These are phyloP conservation scores for Climacteris rufus DNA, from an alignment of 2,113 vertebrate species.

Conservation along the genomic window DNA sequence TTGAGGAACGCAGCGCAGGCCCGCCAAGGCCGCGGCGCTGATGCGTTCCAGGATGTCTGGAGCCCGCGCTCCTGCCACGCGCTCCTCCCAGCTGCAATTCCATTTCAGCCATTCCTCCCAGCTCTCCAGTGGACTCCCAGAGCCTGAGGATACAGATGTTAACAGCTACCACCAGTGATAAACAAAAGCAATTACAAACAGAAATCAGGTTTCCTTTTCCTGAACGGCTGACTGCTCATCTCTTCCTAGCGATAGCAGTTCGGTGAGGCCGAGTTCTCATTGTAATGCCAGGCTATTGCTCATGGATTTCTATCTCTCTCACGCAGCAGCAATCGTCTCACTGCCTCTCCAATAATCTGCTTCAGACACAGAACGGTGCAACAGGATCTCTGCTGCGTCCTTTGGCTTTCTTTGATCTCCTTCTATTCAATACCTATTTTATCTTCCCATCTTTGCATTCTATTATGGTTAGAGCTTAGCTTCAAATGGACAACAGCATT, in stretches of 20 bases:
- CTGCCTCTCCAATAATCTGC: background rate
- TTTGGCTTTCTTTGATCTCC: background rate
- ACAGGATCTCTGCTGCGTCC: background rate
- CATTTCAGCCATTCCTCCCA: background rate
- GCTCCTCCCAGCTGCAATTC: background rate
- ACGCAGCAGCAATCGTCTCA: background rate
- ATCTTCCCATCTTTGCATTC: background rate
- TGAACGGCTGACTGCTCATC: background rate
- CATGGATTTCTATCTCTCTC: background rate
- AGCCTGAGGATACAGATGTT: background rate
- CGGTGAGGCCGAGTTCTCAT: background rate
- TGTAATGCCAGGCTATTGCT: background rate
- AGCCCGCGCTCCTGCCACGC: background rate
- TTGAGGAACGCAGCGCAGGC: background rate
- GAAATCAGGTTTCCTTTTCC: background rate
- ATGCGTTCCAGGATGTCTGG: background rate
- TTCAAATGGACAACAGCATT: background rate
- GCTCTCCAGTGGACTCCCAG: background rate
- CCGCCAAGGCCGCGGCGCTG: background rate
- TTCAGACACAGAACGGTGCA: background rate
- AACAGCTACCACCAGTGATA: background rate
- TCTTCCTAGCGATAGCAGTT: background rate
- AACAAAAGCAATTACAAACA: background rate
- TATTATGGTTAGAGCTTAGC: background rate
- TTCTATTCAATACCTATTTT: background rate